Percentiles rank a stretch among this genome's conserved stretches.
These are phyloP conservation scores for Benthosema pterotum DNA, from an alignment of 2,797 vertebrate genomes.

Conservation along the genomic window DNA sequence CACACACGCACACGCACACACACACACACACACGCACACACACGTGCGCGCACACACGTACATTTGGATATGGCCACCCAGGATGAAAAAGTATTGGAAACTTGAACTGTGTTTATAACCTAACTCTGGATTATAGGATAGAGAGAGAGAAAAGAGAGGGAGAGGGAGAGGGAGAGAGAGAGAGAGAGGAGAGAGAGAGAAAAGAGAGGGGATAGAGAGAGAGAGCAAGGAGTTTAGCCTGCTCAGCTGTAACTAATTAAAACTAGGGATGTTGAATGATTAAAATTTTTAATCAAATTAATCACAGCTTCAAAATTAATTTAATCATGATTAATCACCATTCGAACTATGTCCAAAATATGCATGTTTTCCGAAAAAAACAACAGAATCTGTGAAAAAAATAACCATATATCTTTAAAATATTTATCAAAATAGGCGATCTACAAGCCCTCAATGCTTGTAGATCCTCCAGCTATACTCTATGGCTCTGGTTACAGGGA, in stretches of 20 bases:
- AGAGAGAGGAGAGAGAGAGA: constrained; percentile 24
- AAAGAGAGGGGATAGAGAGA: constrained; percentile 18
- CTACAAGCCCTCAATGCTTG: too few species aligned
- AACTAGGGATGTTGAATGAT: too few species aligned
- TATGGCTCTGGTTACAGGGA: too few species aligned
- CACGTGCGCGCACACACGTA: constrained; percentile 32
- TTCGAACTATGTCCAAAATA: too few species aligned
- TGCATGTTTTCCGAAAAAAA: too few species aligned
- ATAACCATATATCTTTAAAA: too few species aligned
- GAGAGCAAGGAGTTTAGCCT: constrained; percentile 41
- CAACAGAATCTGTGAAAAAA: too few species aligned
- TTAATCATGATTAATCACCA: too few species aligned
- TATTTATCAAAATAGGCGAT: too few species aligned
- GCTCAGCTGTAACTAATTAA: constrained; percentile 77
- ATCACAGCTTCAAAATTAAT: too few species aligned
- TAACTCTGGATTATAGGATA: constrained; percentile 80
- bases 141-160: constrained; percentile 9
- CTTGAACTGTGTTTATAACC: constrained; percentile 78
- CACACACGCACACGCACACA: constrained; percentile 29
- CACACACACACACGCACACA: constrained; percentile 39
- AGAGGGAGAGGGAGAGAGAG: constrained; percentile 11
- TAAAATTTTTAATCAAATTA: too few species aligned
- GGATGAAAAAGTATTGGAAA: constrained; percentile 67
- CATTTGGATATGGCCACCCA: constrained; percentile 74
- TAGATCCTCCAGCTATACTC: too few species aligned